Base-by-base conservation (phyloP, 2,113 vertebrate species). In the Brachionichthys hirsutus region DNA sequence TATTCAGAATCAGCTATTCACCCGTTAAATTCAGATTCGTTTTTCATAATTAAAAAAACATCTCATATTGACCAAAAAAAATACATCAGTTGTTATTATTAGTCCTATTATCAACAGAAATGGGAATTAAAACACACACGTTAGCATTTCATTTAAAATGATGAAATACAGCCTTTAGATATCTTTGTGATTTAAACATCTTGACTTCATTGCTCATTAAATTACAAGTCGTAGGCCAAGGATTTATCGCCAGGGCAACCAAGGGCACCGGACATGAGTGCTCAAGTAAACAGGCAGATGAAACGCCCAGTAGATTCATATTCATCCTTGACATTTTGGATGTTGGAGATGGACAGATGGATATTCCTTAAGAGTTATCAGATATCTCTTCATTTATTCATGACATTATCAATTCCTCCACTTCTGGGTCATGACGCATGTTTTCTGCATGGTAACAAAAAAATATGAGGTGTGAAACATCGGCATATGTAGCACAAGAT, bases 201-300 rank as follows among this genome's bases (percentile, higher is more conserved):
- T 58, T 9, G 1, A 67, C 47, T 50, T 62, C 42, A 19, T 35
- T 51, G 14, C 36, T 70, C 56, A 74, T 65, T 64, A 43, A 78
- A 60, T 75, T 80, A 73, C 56, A 15, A 55, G 60, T 52, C 52
- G 54, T 17, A 68, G 54, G 62, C 50, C 17, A 52, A 62, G 86
- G 80, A 80, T 86, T 76, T 82, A 80, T 90, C 54, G 70, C 82
- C 80, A 76, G 55, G 48, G 74, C 87, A 82, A 87, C 85, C 84
- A 87, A 89, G 85, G 87, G 70, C 80, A 63, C 42, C 47, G 51
- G 58, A 67, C 61, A 42, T 70, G 71, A 9, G 62, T 67, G 46
- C 71, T 78, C 55, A 22, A 45, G 75, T 53, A 69, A 75, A 77
- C 54, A 75, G 38, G 72, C 63, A 72, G 57, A 72, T 67, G 9